Evolutionary conservation across 2,888 invertebrate species (phyloP), one percentile per base, ranked within the genome.

Genomic region (Buathra laborator): DNA sequence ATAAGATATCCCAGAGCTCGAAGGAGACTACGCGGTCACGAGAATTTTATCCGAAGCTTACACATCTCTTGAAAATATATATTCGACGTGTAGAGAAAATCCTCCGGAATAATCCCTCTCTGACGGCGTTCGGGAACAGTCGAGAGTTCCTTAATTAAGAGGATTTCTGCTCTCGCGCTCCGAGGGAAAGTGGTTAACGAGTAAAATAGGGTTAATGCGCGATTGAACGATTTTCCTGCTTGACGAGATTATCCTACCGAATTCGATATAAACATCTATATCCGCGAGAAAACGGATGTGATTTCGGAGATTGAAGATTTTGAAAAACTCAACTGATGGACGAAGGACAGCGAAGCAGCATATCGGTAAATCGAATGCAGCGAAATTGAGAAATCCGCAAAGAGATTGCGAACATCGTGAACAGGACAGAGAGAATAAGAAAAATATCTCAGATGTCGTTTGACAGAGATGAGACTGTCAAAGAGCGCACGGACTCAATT

Each of bases 401-500:
- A 9, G 32, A 43, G 16, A 48, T 32, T n/a, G 67, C 9, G 44
- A 56, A 67, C 19, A 67, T 74, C 67, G 67, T 53, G 56, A 19
- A 44, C 3, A 43, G 16, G 29, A 32, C 29, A 53, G 14, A 56
- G 67, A 72, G 51, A 78, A 74, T 74, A 53, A 51, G 68, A 79
- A 44, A 74, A 79, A 80, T 78, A 78, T 64, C 75, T 62, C 46
- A 77, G 71, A 85, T 46, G 83, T 83, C 80, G 78, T 85, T 76
- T 71, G 83, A 51, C 51, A 77, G 81, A 82, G 81, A 85, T 83
- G 86, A 79, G 81, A 70, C 78, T 86, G 81, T 87, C 87, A 81
- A 84, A 83, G 71, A 62, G 51, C 70, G 81, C 62, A 79, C 53
- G 62, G 67, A 82, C 83, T 86, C 87, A 64, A 86, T 87, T 71